phyloP scores from a whole-genome alignment of 2,797 vertebrate species.

The Pogonophryne albipinna region DNA sequence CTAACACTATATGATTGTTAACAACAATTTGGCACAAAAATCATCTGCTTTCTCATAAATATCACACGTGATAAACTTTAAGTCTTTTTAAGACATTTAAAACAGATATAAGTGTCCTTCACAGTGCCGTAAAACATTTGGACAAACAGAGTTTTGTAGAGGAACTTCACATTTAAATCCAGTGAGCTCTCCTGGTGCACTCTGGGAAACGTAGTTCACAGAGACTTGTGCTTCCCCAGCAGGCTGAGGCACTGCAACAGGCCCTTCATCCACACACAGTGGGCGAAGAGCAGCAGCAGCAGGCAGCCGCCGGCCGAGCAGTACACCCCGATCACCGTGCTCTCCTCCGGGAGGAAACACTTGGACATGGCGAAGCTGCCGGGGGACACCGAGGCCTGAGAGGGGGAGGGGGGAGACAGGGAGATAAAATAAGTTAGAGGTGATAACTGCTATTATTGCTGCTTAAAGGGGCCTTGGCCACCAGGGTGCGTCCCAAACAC shows the following conservation, averaged over 20 bases:
- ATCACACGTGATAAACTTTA: conserved; percentile 9
- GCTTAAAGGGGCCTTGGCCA: conserved; percentile 5
- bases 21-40: conserved; percentile 27
- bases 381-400: conserved; percentile 90
- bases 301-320: conserved; percentile 80
- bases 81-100: conserved; percentile 54
- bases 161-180: conserved; percentile 32
- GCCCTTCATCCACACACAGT: conserved; percentile 84
- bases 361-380: conserved; percentile 88
- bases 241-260: conserved; percentile 85
- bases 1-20: conserved; percentile 13
- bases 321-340: conserved; percentile 89
- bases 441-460: neutral
- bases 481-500: conserved; percentile 26
- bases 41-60: neutral
- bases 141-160: conserved; percentile 40
- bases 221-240: conserved; percentile 89
- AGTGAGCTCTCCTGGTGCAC: conserved; percentile 20
- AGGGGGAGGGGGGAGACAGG: too few relatives aligned
- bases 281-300: conserved; percentile 81
- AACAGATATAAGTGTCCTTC: conserved; percentile 49
- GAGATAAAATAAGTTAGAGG: neutral
- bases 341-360: conserved; percentile 94
- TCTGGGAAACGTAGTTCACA: conserved; percentile 79
- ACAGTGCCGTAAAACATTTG: conserved; percentile 41